phyloP scores from a whole-genome alignment of 2,797 vertebrate genomes.

The Microcaecilia unicolor region DNA sequence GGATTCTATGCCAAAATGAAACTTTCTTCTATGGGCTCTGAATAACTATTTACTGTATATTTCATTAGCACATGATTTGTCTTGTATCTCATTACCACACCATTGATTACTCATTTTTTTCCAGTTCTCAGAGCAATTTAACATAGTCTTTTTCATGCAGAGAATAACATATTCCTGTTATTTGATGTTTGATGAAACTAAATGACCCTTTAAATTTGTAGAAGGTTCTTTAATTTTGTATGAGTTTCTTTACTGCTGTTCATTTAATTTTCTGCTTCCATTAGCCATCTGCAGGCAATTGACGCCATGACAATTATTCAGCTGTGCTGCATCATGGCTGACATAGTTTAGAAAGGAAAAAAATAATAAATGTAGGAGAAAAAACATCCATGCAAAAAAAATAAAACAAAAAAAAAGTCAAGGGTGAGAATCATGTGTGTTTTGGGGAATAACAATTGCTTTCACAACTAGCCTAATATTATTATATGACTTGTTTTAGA shows the following conservation, averaged over 20 bases:
- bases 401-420: slow-evolving; percentile 49
- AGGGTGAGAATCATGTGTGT: slow-evolving; percentile 44
- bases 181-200: slow-evolving; percentile 62
- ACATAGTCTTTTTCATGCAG: slow-evolving; percentile 48
- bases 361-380: slow-evolving; percentile 24
- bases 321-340: slow-evolving; percentile 54
- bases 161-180: slow-evolving; percentile 59
- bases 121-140: slow-evolving; percentile 56
- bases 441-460: slow-evolving; percentile 52
- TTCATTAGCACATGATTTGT: slow-evolving; percentile 48
- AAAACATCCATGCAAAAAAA: slow-evolving; percentile 25
- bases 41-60: slow-evolving; percentile 26
- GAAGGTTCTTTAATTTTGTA: slow-evolving; percentile 59
- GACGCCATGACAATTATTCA: slow-evolving; percentile 59
- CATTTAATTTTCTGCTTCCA: slow-evolving; percentile 63
- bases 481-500: no score
- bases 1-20: slow-evolving; percentile 3
- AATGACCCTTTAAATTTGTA: slow-evolving; percentile 62
- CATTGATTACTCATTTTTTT: slow-evolving; percentile 57
- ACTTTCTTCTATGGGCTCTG: slow-evolving; percentile 11
- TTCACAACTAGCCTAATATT: slow-evolving; percentile 54
- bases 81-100: slow-evolving; percentile 51
- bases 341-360: slow-evolving; percentile 52
- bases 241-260: slow-evolving; percentile 60
- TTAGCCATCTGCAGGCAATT: slow-evolving; percentile 66